Evolutionary conservation across 2,113 vertebrate species (phyloP), one percentile per base, ranked within the genome.

Genomic region (Oncorhynchus masou): DNA sequence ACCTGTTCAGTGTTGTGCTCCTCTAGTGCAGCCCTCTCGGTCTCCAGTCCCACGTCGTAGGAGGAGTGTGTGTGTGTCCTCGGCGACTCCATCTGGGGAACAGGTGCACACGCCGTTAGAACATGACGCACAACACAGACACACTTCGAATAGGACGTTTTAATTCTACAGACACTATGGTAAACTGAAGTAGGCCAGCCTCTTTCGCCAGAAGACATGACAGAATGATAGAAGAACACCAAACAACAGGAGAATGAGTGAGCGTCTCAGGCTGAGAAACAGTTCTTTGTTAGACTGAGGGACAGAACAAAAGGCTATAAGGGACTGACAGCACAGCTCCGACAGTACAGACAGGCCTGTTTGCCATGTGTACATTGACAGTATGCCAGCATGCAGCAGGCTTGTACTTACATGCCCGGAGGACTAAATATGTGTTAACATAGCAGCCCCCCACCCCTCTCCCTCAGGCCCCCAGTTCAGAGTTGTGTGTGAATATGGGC

Each of bases 31-130:
- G 84, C 89, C 77, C 77, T 78, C 80, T 39, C 87, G 0, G 88
- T 77, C 79, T 92, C 88, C 79, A 94, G 87, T 71, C 86, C 93
- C 60, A 86, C 71, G 45, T 81, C 89, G 74, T 93, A 91, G 0
- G 85, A 87, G 29, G 86, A 74, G 67, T 91, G 81, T 4, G 86
- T 82, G 68, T 86, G 90, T 76, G 81, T 64, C 16, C 87, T 62
- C 88, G 77, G 80, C 83, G 94, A 89, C 82, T 92, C 90, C 88
- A 91, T 89, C 96, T 98, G 75, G 25, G 54, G 54, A 19, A 76
- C 57, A 20, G 12, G 9, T 4, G 20, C 15, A 34, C 60, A 1
- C 60, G 2, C 7, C 60, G 8, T 64, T 64, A 64, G 60, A 16
- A 64, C 13, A 54, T 34, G 11, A 1, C 12, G 15, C 49, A 51